Evolutionary conservation across 2,888 invertebrate species (phyloP), one percentile per base, ranked within the genome.

Genomic region (Auanema sp.): DNA sequence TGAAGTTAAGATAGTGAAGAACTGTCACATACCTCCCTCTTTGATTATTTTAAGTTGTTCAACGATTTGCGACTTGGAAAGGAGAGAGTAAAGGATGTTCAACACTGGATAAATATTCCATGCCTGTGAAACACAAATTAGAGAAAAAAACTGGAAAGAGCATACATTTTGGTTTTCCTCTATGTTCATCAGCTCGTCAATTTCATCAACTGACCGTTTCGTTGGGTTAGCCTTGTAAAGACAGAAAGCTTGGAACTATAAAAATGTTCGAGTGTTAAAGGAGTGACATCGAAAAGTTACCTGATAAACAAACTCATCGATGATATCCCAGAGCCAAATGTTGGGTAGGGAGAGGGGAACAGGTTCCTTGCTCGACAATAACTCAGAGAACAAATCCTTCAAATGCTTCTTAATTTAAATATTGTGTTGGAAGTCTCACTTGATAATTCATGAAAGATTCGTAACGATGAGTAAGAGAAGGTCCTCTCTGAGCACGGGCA

Each of bases 221-320:
- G 89, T 88, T 4, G 87, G 84, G 76, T 88, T 91, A 91, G 67
- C 93, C 90, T 87, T 93, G 92, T 86, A 96, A 91, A 86, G 86
- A 71, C 86, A 87, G 83, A 87, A 88, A n/a, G 87, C 86, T 83
- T 88, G 88, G 81, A 88, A 87, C 86, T 87, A 79, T 33, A 82
- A 71, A 25, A 60, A 53, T 12, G n/a, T 42, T 41, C 23, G 47
- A 58, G 21, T 57, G 42, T 16, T 6, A 18, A 18, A 47, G 4
- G 10, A 47, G 3, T 3, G 47, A 47, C 4, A 3, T 5, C 16
- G 21, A 47, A 25, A 23, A 12, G 60, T 41, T 72, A 86, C 86
- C 86, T 97, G 97, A 84, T 98, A 98, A 47, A 99, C 94, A 86
- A 98, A 99, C 85, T 99, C 98, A 86, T 99, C 98, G 76, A 99